Base-by-base conservation (phyloP, 2,888 invertebrate genomes). In the Ectemnius lituratus region DNA sequence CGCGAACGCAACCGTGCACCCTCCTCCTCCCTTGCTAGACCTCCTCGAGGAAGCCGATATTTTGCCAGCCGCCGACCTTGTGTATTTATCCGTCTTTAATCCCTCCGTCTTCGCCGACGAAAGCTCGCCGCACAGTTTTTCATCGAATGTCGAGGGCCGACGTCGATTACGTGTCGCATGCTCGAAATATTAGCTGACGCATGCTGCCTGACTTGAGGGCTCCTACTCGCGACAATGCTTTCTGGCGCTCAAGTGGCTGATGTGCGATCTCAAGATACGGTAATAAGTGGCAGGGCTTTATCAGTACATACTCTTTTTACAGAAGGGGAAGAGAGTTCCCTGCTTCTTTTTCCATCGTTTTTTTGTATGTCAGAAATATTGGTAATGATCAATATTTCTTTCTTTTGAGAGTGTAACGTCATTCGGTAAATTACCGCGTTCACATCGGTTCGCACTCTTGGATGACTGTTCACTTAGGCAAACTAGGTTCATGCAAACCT, bases 21-120 rank as follows among this genome's bases (percentile, higher is more conserved):
- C 5, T 6, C 37, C 8, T 8, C 37, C 37, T 16, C 23, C 61
- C 4, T 11, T 56, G 66, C 57, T 69, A 49, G 67, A 52, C 58
- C 62, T 61, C 71, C 60, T 69, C 72, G 18, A 49, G 63, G 65
- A 16, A 63, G 61, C 18, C 68, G 64, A 79, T 72, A 81, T 81
- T 76, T 75, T 49, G 60, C 68, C 62, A 6, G 37, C 37, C 37
- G 37, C 37, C 37, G 37, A 37, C 69, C 62, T 66, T 49, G 59
- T 66, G 63, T 70, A 73, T 65, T 73, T 66, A 70, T 69, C 60
- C 62, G 45, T 61, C 64, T 56, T 62, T 62, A 68, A 67, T 73
- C 63, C 27, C 37, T 18, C 27, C 46, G 3, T 46, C 46, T 56
- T 46, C 23, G 62, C 27, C 47, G 45, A 49, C 62, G 28, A 62